Conservation (phyloP, 2,113 vertebrate genomes). For the Stictonetta naevosa region DNA sequence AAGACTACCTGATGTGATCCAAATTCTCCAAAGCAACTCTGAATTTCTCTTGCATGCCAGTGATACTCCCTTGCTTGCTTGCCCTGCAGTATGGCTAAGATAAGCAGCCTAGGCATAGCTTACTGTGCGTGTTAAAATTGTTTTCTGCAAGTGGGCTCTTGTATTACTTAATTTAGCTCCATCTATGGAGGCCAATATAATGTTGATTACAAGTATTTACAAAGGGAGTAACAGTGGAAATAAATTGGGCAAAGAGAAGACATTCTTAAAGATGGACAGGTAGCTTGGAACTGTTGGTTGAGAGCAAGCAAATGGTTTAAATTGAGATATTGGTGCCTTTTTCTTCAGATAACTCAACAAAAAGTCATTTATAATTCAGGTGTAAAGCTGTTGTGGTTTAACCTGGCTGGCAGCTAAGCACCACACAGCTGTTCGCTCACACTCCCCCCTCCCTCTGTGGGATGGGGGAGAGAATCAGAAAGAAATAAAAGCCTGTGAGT, state of each 20-base stretch:
- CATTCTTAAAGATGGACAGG: neutral
- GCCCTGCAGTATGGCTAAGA: neutral
- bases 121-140: neutral
- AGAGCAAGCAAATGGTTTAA: neutral
- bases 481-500: no score
- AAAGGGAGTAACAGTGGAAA: neutral
- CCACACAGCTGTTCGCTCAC: no score
- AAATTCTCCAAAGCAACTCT: neutral
- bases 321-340: neutral
- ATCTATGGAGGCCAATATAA: fast-evolving
- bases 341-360: neutral
- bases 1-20: neutral
- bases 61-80: neutral
- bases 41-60: neutral
- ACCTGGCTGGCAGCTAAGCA: no score
- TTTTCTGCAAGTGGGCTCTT: neutral
- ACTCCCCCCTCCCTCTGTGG: no score
- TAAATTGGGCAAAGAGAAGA: neutral
- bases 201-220: neutral
- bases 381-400: neutral
- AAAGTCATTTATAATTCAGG: neutral
- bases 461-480: no score
- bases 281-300: neutral
- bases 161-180: fast-evolving
- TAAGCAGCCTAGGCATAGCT: neutral